phyloP scores from a whole-genome alignment of 1,140 invertebrate species.

The Tribolium madens region DNA sequence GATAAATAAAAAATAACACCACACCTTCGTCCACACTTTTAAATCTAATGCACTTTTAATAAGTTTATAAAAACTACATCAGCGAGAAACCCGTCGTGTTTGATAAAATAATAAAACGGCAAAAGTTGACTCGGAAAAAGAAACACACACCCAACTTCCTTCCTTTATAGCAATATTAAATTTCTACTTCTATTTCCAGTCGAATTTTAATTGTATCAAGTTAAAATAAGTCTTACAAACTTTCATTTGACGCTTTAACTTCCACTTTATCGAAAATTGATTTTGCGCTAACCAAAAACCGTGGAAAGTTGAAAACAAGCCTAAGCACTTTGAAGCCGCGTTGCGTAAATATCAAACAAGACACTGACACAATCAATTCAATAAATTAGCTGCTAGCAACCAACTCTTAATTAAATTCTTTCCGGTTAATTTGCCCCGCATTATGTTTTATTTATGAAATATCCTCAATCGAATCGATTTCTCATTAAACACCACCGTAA shows the following conservation, averaged over 20 bases:
- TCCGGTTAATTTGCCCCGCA: conserved; percentile 26
- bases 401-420: conserved; percentile 31
- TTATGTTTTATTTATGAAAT: conserved; percentile 34
- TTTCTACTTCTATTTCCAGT: not conserved
- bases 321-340: conserved; percentile 7
- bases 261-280: conserved; percentile 19
- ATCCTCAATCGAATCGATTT: conserved; percentile 1
- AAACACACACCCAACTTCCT: too few species aligned
- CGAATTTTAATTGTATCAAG: not conserved
- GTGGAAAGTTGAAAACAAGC: conserved; percentile 2
- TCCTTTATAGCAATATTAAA: not conserved
- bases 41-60: conserved; percentile 27
- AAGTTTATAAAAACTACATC: conserved; percentile 18
- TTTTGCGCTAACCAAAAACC: not conserved
- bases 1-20: conserved; percentile 29
- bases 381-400: conserved; percentile 23
- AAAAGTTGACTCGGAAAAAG: not conserved
- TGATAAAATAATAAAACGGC: conserved; percentile 6
- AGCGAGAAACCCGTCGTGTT: not conserved
- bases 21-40: conserved; percentile 9
- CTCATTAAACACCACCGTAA: conserved; percentile 23
- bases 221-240: not conserved
- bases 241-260: not conserved
- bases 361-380: conserved; percentile 31
- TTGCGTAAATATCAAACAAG: conserved; percentile 28